Percentiles rank a stretch among this genome's conserved stretches.
These are phyloP conservation scores for Arenaria interpres DNA, from an alignment of 2,113 vertebrate genomes.

Conservation along the genomic window DNA sequence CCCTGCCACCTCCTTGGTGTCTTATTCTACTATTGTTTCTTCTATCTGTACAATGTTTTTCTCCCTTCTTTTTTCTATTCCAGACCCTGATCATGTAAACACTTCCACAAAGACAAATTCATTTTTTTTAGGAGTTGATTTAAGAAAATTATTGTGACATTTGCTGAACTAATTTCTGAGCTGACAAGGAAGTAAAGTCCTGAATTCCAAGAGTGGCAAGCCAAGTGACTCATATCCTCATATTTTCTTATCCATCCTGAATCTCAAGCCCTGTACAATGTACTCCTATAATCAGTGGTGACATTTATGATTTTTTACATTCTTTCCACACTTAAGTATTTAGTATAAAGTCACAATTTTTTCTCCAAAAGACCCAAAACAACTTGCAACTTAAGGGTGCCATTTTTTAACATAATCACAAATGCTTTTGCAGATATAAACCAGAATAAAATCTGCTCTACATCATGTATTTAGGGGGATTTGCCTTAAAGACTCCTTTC, in stretches of 20 bases:
- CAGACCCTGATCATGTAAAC: background rate
- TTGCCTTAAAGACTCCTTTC: background rate
- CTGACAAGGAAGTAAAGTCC: background rate
- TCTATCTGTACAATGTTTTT: background rate
- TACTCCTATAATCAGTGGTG: background rate
- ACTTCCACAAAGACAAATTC: background rate
- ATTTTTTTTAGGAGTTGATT: background rate
- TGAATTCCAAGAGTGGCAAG: background rate
- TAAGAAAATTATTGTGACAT: background rate
- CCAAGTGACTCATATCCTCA: background rate
- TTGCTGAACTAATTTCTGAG: background rate
- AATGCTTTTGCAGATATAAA: background rate
- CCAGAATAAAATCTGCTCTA: background rate
- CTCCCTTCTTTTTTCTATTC: background rate
- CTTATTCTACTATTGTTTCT: background rate
- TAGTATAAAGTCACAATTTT: background rate
- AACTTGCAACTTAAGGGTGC: background rate
- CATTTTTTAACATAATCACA: background rate
- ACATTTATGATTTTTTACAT: background rate
- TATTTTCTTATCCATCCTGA: background rate
- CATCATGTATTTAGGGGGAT: background rate
- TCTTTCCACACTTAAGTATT: background rate
- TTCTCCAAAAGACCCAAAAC: background rate
- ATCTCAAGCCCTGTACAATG: background rate
- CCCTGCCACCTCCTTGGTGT: background rate